phyloP scores from a whole-genome alignment of 2,113 vertebrate species.

The Corythaixoides concolor region DNA sequence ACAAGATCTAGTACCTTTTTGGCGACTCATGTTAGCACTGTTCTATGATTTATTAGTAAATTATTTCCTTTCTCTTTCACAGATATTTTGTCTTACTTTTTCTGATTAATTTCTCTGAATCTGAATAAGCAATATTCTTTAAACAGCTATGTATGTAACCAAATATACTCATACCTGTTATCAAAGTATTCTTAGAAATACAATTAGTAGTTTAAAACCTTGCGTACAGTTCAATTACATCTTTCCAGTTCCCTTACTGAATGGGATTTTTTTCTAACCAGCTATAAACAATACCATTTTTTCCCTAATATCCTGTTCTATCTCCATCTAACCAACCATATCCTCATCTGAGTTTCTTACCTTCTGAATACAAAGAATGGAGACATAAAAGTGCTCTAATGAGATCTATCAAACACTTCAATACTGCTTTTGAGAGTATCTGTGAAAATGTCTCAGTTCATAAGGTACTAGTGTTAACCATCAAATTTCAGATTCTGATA shows the following conservation, averaged over 20 bases:
- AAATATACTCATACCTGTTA: not conserved
- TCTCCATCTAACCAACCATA: not conserved
- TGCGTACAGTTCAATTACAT: not conserved
- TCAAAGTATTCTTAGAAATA: constrained; percentile 45
- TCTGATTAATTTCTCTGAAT: constrained; percentile 64
- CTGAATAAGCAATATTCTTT: constrained; percentile 66
- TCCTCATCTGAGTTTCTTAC: not conserved
- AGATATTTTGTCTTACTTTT: constrained; percentile 57
- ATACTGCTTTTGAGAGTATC: constrained; percentile 8
- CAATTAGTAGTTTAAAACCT: constrained; percentile 55
- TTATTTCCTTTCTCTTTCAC: constrained; percentile 67
- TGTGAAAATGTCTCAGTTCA: not conserved
- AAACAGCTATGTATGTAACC: constrained; percentile 37
- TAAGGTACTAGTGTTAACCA: not conserved
- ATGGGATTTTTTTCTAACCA: constrained; percentile 29
- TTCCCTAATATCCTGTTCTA: not conserved
- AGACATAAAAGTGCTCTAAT: constrained; percentile 51
- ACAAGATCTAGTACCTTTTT: constrained; percentile 57
- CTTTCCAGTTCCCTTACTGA: not conserved
- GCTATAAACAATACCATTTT: not conserved
- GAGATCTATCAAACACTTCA: constrained; percentile 17
- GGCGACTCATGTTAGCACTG: constrained; percentile 63
- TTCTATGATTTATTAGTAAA: constrained; percentile 70
- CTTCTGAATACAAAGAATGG: not conserved
- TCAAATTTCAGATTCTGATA: constrained; percentile 8